Conservation (phyloP, 2,888 invertebrate species). For the Xestia xanthographa region DNA sequence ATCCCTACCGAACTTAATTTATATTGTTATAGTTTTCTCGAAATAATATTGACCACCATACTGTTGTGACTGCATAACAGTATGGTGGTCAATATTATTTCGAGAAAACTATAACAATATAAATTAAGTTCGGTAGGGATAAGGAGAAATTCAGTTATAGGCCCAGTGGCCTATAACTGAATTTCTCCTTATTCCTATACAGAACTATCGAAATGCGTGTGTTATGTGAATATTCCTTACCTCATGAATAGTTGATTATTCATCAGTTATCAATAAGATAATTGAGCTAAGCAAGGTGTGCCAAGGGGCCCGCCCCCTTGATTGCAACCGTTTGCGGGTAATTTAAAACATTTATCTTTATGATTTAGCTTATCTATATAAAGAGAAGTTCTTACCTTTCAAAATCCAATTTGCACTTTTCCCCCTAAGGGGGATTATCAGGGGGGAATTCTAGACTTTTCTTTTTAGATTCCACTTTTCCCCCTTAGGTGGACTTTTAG, state of each 20-base stretch:
- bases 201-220: background rate
- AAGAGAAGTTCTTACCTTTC: too few species aligned
- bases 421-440: too few species aligned
- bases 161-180: background rate
- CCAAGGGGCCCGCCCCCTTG: background rate
- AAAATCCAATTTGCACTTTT: too few species aligned
- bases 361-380: too few species aligned
- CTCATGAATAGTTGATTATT: constrained; percentile 24
- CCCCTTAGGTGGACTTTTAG: too few species aligned
- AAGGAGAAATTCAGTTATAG: background rate
- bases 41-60: constrained; percentile 6
- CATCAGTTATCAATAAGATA: constrained; percentile 2
- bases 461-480: too few species aligned
- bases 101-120: constrained; percentile 15
- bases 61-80: background rate
- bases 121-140: constrained; percentile 2
- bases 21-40: constrained; percentile 14
- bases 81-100: constrained; percentile 7
- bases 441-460: too few species aligned
- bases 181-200: background rate
- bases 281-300: background rate
- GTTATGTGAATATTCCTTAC: background rate
- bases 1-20: too few species aligned
- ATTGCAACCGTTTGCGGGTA: background rate
- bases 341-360: background rate